These are phyloP conservation scores for Sebastes kiyomatsui DNA, from an alignment of 2,797 vertebrate species.

Conservation along the genomic window DNA sequence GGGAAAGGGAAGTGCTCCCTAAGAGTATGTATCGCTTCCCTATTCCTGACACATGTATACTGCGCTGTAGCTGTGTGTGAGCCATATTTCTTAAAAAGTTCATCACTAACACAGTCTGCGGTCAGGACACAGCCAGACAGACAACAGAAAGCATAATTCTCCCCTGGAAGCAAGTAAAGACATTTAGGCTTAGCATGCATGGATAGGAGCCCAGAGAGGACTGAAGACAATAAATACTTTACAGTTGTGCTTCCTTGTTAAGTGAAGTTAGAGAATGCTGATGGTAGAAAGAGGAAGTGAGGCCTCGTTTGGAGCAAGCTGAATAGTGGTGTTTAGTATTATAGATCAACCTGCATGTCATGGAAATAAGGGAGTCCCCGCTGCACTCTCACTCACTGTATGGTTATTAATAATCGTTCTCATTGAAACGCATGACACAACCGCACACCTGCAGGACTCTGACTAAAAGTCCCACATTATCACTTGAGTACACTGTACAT, in stretches of 20 bases:
- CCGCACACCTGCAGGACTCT: conserved; percentile 59
- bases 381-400: background rate
- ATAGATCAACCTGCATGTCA: background rate
- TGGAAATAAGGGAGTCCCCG: conserved; percentile 17
- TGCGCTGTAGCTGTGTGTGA: background rate
- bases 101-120: background rate
- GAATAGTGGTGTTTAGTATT: background rate
- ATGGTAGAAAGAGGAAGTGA: conserved; percentile 41
- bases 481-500: background rate
- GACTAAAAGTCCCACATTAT: conserved; percentile 39
- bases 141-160: background rate
- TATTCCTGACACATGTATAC: conserved; percentile 58
- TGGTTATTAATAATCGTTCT: conserved; percentile 36
- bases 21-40: conserved; percentile 67
- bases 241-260: background rate
- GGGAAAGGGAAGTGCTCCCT: conserved; percentile 75
- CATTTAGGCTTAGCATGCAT: background rate
- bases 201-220: background rate
- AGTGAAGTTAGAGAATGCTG: background rate
- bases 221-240: background rate
- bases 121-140: background rate
- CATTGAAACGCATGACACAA: conserved; percentile 27
- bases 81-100: background rate
- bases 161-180: background rate
- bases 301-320: background rate